phyloP scores from a whole-genome alignment of 2,888 invertebrate species.

The Orthosia gothica region DNA sequence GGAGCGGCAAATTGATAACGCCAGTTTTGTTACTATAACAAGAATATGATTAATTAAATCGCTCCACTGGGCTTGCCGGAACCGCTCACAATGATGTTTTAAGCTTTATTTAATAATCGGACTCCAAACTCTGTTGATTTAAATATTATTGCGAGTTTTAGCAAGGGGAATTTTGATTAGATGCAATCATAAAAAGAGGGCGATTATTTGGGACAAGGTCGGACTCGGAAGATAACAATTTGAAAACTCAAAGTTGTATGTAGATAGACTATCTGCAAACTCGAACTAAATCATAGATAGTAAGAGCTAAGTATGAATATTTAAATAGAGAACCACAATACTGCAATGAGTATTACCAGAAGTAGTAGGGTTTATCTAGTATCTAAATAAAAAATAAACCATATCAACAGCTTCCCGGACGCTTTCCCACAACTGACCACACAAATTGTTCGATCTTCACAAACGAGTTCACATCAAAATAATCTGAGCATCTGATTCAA shows the following conservation, averaged over 20 bases:
- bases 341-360: background rate
- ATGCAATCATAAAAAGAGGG: constrained; percentile 39
- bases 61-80: constrained; percentile 37
- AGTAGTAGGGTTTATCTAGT: background rate
- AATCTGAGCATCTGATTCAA: constrained; percentile 55
- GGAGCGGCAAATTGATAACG: constrained; percentile 59
- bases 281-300: background rate
- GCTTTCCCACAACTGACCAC: constrained; percentile 35
- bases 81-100: constrained; percentile 57
- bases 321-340: background rate
- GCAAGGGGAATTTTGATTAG: constrained; percentile 47
- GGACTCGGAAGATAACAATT: constrained; percentile 10
- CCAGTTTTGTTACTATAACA: constrained; percentile 59
- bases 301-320: background rate
- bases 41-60: constrained; percentile 64
- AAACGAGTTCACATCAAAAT: constrained; percentile 58
- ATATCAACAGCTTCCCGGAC: constrained; percentile 11
- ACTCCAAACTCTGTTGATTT: constrained; percentile 48
- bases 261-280: background rate
- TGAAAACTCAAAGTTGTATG: background rate
- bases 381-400: background rate
- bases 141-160: constrained; percentile 49
- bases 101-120: constrained; percentile 60
- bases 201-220: constrained; percentile 24
- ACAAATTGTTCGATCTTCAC: constrained; percentile 50